A percentile compares a stretch with the other conserved stretches of the same genome.
Conservation (phyloP, 1,140 invertebrate species). For the Nymphalis io region DNA sequence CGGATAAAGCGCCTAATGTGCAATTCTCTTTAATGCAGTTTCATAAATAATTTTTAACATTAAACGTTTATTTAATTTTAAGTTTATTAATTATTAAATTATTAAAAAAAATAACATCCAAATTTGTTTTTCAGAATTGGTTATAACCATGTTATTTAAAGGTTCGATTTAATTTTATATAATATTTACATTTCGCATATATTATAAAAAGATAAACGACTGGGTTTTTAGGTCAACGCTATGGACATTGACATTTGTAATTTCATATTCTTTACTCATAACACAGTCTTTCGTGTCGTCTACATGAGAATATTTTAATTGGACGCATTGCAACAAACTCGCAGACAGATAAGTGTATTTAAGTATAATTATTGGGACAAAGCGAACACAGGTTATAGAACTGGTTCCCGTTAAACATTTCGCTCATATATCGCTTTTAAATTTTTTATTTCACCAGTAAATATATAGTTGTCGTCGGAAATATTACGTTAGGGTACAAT, state of each 20-base stretch:
- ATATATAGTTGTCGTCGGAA: constrained; percentile 12
- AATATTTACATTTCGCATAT: background rate
- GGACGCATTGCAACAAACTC: background rate
- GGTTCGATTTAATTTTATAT: background rate
- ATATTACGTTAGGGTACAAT: constrained; percentile 7
- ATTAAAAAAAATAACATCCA: too few species aligned
- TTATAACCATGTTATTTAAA: background rate
- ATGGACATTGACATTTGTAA: constrained; percentile 5
- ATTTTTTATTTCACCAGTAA: constrained; percentile 11
- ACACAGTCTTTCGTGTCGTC: background rate
- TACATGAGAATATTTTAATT: background rate
- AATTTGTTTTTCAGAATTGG: background rate
- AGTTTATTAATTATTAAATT: too few species aligned
- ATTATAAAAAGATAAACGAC: background rate
- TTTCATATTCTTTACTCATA: constrained; percentile 1
- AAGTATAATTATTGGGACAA: constrained; percentile 26
- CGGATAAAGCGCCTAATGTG: too few species aligned
- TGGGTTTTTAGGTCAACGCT: constrained; percentile 8
- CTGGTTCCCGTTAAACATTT: background rate
- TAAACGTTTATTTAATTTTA: too few species aligned
- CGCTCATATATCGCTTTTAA: background rate
- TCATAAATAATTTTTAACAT: too few species aligned
- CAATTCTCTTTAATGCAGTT: too few species aligned
- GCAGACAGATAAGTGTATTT: constrained; percentile 1
- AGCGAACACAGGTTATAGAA: background rate